phyloP scores from a whole-genome alignment of 30 jellyfish, hydroid and myxozoan species.

The Clytia hemisphaerica region DNA sequence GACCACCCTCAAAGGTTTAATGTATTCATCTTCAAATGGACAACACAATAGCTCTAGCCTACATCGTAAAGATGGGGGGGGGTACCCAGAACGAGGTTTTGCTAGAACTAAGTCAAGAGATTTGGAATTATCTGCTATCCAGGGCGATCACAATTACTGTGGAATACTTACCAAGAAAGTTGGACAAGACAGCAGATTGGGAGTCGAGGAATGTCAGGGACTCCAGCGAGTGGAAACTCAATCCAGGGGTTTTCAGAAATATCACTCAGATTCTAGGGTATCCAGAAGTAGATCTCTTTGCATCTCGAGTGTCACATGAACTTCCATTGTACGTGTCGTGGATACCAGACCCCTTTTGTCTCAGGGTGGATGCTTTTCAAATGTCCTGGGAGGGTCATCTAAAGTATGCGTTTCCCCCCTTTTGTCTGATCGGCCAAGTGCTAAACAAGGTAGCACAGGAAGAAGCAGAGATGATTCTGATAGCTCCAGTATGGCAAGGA shows the following conservation, averaged over 20 bases:
- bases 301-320: constrained; percentile 19
- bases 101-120: constrained; percentile 1
- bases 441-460: constrained; percentile 1
- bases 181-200: too few species aligned
- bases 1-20: not conserved
- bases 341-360: constrained; percentile 3
- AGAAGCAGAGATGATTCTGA: not conserved
- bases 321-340: not conserved
- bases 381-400: not conserved
- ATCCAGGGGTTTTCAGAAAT: not conserved
- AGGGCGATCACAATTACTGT: constrained; percentile 13
- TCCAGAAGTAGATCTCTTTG: constrained; percentile 12
- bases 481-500: constrained; percentile 10
- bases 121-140: constrained; percentile 15
- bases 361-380: not conserved
- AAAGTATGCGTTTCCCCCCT: constrained; percentile 13
- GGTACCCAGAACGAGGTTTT: constrained; percentile 2
- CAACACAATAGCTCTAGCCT: constrained; percentile 16
- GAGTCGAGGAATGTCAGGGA: too few species aligned
- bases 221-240: constrained; percentile 16
- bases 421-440: constrained; percentile 10
- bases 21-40: constrained; percentile 15
- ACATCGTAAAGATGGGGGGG: constrained; percentile 6
- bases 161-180: constrained; percentile 2
- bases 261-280: constrained; percentile 7